Evolutionary conservation across 2,797 vertebrate species (phyloP), one percentile per base, ranked within the genome.

Genomic region (Dermochelys coriacea): DNA sequence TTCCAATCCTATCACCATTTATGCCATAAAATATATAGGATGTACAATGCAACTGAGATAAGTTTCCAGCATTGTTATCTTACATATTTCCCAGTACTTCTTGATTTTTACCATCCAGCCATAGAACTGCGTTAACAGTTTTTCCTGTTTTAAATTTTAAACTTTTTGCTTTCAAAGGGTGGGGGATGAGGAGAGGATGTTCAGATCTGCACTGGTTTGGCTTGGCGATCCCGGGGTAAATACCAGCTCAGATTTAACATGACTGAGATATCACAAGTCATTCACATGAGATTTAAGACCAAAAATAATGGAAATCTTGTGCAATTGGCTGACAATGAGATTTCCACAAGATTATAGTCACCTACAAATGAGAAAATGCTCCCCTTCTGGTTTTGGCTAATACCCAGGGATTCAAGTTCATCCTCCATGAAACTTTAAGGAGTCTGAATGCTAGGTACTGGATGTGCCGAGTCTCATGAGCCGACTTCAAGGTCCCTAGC

Each of bases 21-120:
- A 97, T 80, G 88, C 94, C 94, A 97, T 94, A 96, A 97, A 97
- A 96, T 92, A 94, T 95, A 96, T 8, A 95, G 91, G 86, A 96
- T 94, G 96, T 94, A 81, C 94, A 96, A 94, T 89, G 94, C 91
- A 91, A 37, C 41, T 68, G 18, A 68, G 34, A 34, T 61, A 68
- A 68, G 12, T 75, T 45, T 75, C 21, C 25, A 45, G 59, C 91
- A 95, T 93, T 89, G 75, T 96, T 96, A 95, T 94, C 89, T 94
- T 96, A 61, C 47, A 84, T 91, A 94, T 91, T 95, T 94, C 87
- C 93, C 94, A 84, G 51, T 50, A 92, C 90, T 84, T 64, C 59
- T 94, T 91, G 85, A 96, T 94, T 96, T 96, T 92, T 86, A 85
- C 87, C 92, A 94, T 82, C 91, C 91, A 57, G 75, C 80, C 87